Base-by-base conservation (phyloP, 2,113 vertebrate species). In the Microcebus ravelobensis region DNA sequence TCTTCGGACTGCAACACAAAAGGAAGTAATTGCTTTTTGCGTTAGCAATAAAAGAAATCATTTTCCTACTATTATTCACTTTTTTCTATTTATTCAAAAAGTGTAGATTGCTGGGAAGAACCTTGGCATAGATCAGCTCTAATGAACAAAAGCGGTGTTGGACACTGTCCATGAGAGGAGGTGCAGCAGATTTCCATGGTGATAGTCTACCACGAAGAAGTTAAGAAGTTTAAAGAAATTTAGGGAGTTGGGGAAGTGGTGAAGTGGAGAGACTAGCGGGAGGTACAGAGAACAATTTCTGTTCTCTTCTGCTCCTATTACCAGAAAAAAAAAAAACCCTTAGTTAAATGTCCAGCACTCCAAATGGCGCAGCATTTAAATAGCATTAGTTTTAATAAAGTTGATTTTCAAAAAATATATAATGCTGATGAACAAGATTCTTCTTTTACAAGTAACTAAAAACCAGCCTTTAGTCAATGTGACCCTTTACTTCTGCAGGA, bases 11-110 rank as follows among this genome's bases (percentile, higher is more conserved):
- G 98, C 79, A 82, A 87, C 95, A 81, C 81, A 89, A 96, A 90
- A 98, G 73, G 52, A 97, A 94, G 59, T 86, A 95, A 97, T 97
- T 97, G 45, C 45, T 97, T 98, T 96, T 97, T 97, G 83, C 50
- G 45, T 96, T 96, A 91, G 67, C 97, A 71, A 97, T 96, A 97
- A 97, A 98, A 93, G 14, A 96, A 97, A 80, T 89, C 4, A 92
- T 97, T 98, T 98, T 97, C 55, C 73, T 95, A 85, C 36, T 50
- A 70, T 95, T 96, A 96, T 70, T 91, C 92, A 88, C 31, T 77
- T 97, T 96, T 95, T 36, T 96, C 90, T 36, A 23, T 97, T 96
- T 97, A 89, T 39, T 93, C 55, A 94, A 94, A 97, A 97, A 95
- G 18, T 59, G 9, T 80, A 65, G 23, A 70, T 96, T 98, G 10